Base-by-base conservation (phyloP, 2,797 vertebrate species). In the Cyprinella venusta region DNA sequence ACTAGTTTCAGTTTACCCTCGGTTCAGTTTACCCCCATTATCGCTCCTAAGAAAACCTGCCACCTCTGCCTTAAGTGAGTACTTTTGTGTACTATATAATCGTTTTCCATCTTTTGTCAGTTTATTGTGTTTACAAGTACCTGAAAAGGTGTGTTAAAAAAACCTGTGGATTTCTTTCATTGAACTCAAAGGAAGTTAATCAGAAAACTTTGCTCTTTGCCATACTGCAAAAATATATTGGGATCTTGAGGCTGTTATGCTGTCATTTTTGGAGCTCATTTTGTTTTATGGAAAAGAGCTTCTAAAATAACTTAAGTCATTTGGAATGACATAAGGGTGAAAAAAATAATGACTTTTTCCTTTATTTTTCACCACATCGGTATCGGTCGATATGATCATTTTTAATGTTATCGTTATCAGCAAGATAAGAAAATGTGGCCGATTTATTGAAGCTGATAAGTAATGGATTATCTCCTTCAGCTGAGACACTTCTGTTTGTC, bases 51-150 rank as follows among this genome's bases (percentile, higher is more conserved):
- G 92, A 96, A 96, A 91, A 94, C 90, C 85, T 99, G 98, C 90
- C 95, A 95, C 90, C 97, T 96, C 92, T 99, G 97, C 92, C 96
- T 96, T 91, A 98, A 96, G 98, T 98, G 93, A 76, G 83, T 77
- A 50, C 6, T 50, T 33, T 19, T 48, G 10, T 33, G 26, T n/a
- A 5, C 10, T 30, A 9, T 16, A 16, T 12, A 33, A 7, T 52
- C 2, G 30, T 33, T 63, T 30, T 72, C 24, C 8, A 30, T 50
- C 8, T 50, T 33, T n/a, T 48, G 7, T 45, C n/a, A 48, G n/a
- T 70, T 48, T 16, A 45, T n/a, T 42, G 26, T 48, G 8, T 71
- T 24, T 71, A 19, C 19, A 52, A 30, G 36, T 52, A 33, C 33
- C 45, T 52, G 48, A 72, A 33, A 48, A 48, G 30, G 9, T 30